These are phyloP conservation scores for Orientallactaga bullata DNA, from an alignment of 2,113 vertebrate species.

Conservation along the genomic window DNA sequence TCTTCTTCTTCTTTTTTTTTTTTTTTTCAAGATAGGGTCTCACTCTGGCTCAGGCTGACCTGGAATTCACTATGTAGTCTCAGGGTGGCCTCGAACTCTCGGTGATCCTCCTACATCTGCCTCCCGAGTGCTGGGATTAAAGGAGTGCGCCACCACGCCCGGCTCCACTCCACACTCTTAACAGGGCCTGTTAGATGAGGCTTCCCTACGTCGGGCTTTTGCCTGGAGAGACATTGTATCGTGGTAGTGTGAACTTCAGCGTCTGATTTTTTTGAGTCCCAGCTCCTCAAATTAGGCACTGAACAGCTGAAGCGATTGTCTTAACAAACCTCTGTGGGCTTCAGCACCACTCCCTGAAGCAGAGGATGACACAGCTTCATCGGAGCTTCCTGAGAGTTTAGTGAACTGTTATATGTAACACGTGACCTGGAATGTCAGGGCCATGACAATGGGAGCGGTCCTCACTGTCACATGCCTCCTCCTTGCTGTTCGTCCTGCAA, in stretches of 20 bases:
- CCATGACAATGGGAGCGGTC: background rate
- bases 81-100: no score
- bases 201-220: background rate
- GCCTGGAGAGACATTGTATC: background rate
- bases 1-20: no score
- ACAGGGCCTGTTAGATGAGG: background rate
- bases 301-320: background rate
- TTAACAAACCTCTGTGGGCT: background rate
- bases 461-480: background rate
- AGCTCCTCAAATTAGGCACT: background rate
- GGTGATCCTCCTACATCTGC: no score
- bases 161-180: fast-evolving
- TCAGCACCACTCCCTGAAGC: no score
- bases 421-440: background rate
- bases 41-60: no score
- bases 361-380: fast-evolving
- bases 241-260: background rate
- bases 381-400: background rate
- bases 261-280: background rate
- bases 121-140: no score
- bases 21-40: no score
- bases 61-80: no score
- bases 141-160: no score
- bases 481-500: background rate
- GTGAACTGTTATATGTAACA: no score